Base-by-base conservation (phyloP, 2,113 vertebrate genomes). In the Tetrax tetrax region DNA sequence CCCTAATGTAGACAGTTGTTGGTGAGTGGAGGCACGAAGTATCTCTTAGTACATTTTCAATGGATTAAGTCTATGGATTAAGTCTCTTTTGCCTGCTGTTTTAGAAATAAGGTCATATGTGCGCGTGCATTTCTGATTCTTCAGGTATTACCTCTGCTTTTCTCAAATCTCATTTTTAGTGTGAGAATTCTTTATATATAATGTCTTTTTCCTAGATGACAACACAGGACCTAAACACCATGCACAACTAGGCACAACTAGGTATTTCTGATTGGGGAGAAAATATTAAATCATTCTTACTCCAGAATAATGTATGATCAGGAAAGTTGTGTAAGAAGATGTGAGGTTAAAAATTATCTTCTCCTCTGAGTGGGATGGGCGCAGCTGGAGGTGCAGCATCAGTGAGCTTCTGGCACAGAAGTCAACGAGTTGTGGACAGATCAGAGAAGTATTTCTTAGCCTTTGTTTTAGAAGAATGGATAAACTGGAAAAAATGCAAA, bases 1-100 rank as follows among this genome's bases (percentile, higher is more conserved):
- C 4, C 98, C 98, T 16, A 98, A 98, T 1, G 96, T 95, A 6
- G 98, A 98, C 31, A 98, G 97, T 3, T 98, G 97, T 27, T 97
- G 98, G 97, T 98, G 89, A 97, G 98, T 91, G 66, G 29, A 41
- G 57, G 37, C 15, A 27, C 17, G 4, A 47, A 56, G 18, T 21
- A 31, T 45, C 66, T 90, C 80, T 54, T 27, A 33, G 11, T 6
- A 23, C 4, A 2, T 65, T 92, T 81, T 53, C 28, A 45, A 3
- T n/a, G 33, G 41, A 43, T 75, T 83, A 48, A 88, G 15, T 41
- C 68, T 77, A 13, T 28, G 8, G 3, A 41, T 41, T 41, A 41
- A 41, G 41, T 33, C 41, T 72, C 8, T 59, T 88, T 78, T 91
- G 9, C 66, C 37, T 91, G 68, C 9, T 33, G 16, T 60, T 91